phyloP scores from a whole-genome alignment of 2,113 vertebrate species.

The Eubucco bourcierii region DNA sequence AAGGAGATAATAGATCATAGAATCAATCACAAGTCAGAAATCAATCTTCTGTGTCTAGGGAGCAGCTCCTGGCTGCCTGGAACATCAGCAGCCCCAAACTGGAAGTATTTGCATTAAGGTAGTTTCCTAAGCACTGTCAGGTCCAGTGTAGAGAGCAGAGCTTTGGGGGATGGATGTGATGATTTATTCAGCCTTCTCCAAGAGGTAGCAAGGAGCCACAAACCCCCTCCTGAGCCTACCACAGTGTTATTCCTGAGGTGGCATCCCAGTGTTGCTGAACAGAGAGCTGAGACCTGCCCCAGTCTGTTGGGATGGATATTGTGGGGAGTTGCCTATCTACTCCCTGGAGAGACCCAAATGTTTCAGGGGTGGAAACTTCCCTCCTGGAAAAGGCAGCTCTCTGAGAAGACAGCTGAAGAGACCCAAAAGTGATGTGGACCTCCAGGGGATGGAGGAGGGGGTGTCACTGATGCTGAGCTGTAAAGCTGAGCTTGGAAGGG shows the following conservation, averaged over 20 bases:
- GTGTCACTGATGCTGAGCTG: not conserved
- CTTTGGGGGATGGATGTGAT: not conserved
- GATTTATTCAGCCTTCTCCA: not conserved
- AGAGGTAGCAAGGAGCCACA: not conserved
- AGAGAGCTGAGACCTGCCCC: not conserved
- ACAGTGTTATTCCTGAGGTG: not conserved
- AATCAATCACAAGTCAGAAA: no score
- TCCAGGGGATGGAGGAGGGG: not conserved
- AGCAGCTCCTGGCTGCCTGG: not conserved
- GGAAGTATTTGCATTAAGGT: not conserved
- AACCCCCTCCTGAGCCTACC: not conserved
- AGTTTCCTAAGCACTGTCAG: not conserved
- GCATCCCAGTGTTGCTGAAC: not conserved
- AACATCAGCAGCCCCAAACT: not conserved
- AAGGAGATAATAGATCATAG: no score
- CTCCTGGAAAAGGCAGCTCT: not conserved
- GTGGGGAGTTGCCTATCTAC: not conserved
- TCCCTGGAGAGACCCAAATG: not conserved
- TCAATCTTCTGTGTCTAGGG: not conserved
- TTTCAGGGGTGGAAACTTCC: not conserved
- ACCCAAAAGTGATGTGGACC: not conserved
- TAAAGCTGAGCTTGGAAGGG: not conserved
- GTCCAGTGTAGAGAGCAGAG: not conserved
- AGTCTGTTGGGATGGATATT: accelerated
- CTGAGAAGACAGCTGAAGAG: not conserved